phyloP scores from a whole-genome alignment of 1,140 invertebrate species.

The Listronotus bonariensis region DNA sequence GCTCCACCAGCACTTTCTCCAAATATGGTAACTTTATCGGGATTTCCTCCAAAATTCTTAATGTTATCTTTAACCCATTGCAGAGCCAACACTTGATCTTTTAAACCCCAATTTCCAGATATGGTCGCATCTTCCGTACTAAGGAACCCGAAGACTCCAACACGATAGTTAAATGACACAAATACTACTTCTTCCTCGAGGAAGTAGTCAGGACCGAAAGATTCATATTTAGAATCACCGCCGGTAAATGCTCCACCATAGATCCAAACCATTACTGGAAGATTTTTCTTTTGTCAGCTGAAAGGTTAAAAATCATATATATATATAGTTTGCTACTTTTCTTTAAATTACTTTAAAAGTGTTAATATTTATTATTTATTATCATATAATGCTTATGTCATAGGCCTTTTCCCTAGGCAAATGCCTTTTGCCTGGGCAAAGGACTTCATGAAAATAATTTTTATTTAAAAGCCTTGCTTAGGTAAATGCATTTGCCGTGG shows the following conservation, averaged over 20 bases:
- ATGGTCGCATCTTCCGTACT: slow-evolving; percentile 34
- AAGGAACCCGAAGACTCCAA: slow-evolving; percentile 52
- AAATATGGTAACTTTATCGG: slow-evolving; percentile 38
- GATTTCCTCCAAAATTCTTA: slow-evolving; percentile 44
- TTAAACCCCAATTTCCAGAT: slow-evolving; percentile 59
- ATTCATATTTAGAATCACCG: slow-evolving; percentile 42
- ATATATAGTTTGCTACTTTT: too few species aligned
- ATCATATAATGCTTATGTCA: too few species aligned
- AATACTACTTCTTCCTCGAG: slow-evolving; percentile 59
- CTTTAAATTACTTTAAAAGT: too few species aligned
- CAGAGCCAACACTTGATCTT: slow-evolving; percentile 57
- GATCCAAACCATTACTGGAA: slow-evolving; percentile 51
- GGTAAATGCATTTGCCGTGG: too few species aligned
- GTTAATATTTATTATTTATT: too few species aligned
- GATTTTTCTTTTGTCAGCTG: too few species aligned
- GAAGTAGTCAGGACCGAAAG: slow-evolving; percentile 54
- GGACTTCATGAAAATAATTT: too few species aligned
- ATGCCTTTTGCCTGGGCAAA: too few species aligned
- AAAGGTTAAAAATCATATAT: too few species aligned
- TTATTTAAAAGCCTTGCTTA: too few species aligned
- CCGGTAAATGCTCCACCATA: slow-evolving; percentile 48
- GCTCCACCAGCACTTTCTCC: slow-evolving; percentile 39
- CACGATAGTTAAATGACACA: slow-evolving; percentile 62
- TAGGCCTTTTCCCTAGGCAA: too few species aligned
- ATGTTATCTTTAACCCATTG: slow-evolving; percentile 57